Conservation (phyloP, 2,888 invertebrate species). For the Meiosimyza platycephala region DNA sequence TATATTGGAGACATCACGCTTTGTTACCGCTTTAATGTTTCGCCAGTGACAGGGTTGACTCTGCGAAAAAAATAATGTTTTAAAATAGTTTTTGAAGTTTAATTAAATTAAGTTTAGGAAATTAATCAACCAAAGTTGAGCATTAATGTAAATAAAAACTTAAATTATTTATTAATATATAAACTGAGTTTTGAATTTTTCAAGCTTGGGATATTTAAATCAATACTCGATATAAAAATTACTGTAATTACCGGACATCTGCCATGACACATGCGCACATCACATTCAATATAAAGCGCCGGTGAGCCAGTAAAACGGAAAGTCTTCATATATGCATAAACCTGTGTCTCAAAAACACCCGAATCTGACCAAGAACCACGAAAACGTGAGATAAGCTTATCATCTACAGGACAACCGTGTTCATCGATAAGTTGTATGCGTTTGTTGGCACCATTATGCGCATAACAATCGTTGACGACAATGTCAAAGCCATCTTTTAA, state of each 20-base stretch:
- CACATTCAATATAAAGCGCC: constrained; percentile 93
- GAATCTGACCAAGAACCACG: constrained; percentile 93
- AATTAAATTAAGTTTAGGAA: not conserved
- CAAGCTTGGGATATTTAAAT: too few species aligned
- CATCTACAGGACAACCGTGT: constrained; percentile 92
- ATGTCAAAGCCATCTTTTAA: constrained; percentile 90
- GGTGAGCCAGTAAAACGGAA: constrained; percentile 90
- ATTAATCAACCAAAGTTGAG: not conserved
- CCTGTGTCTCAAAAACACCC: constrained; percentile 91
- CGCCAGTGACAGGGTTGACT: constrained; percentile 95
- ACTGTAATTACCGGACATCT: constrained; percentile 81
- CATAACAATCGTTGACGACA: constrained; percentile 93
- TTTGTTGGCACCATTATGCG: constrained; percentile 93
- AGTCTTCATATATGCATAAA: constrained; percentile 95
- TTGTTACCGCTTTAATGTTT: constrained; percentile 83
- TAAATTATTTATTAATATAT: not conserved
- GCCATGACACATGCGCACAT: constrained; percentile 95
- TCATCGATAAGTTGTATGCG: constrained; percentile 92
- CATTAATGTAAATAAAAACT: not conserved
- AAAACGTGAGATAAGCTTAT: constrained; percentile 91
- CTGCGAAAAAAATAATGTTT: constrained; percentile 67
- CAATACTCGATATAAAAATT: not conserved
- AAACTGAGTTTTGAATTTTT: too few species aligned
- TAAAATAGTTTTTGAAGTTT: not conserved
- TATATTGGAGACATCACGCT: constrained; percentile 73